Evolutionary conservation across 2,888 invertebrate species (phyloP), one percentile per base, ranked within the genome.

Genomic region (Netelia virgata): DNA sequence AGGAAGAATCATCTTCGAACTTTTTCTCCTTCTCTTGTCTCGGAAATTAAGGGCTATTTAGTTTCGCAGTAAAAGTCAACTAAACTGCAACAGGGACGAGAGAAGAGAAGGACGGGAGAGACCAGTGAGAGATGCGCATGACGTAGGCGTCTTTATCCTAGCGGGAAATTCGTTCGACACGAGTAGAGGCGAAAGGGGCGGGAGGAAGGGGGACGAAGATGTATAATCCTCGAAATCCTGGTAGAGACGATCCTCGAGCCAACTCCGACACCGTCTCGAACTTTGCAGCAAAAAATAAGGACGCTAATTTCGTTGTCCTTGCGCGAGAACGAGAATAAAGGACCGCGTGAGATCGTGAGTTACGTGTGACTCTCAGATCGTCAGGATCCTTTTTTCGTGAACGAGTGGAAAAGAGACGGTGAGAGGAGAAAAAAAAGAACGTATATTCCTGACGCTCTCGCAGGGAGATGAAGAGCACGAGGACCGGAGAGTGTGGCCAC

Each of bases 11-110:
- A 61, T 61, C 50, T 69, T 47, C 66, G 18, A 9, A 9, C 3
- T n/a, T 9, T 9, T 47, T 66, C 18, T 47, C 28, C 23, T 16
- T 87, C 86, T 88, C 87, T 82, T 86, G 86, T 75, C 66, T 87
- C 85, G 84, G 88, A 87, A 87, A 90, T 89, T 90, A 90, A 90
- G 89, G 86, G 86, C 88, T 90, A 91, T 82, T 72, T 76, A 82
- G 82, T 57, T 74, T 57, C 64, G 82, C 84, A 74, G 85, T 86
- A 84, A 87, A 87, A 86, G 72, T 74, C 70, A 20, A 63, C 55
- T 16, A 18, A 36, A 63, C 63, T 16, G 53, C 23, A 68, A 47
- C 36, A 18, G 50, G 9, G 20, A n/a, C 41, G 47, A 16, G 28
- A 28, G 28, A 3, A 3, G 28, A 28, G n/a, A n/a, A 36, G 55